Evolutionary conservation across 2,113 vertebrate species (phyloP), one percentile per base, ranked within the genome.

Genomic region (Willisornis vidua): DNA sequence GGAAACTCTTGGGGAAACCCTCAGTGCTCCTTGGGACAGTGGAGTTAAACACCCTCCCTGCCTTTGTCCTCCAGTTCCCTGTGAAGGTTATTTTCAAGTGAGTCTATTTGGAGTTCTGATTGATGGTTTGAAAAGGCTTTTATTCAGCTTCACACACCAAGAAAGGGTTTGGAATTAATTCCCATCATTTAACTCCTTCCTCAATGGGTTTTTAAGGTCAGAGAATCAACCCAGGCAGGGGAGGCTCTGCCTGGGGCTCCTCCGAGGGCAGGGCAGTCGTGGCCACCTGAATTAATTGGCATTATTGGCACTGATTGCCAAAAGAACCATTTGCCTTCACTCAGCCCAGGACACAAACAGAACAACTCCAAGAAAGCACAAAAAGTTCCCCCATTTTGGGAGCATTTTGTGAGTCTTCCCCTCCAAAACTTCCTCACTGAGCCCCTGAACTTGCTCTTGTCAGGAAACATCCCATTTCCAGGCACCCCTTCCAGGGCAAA

Each of bases 201-300:
- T 90, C 97, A 97, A 97, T 96, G 95, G 95, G 92, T 94, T 97
- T 96, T 97, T 97, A 96, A 97, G 97, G 96, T 97, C 96, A 97
- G 96, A 92, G 96, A 90, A 98, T 97, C 96, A 97, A 97, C 97
- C 96, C 93, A 76, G 52, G 28, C 35, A 86, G 90, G 90, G 95
- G 62, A 89, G 85, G 76, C 86, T 87, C 29, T 85, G 71, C 70
- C 9, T 85, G 93, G 71, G 74, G 59, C 75, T 75, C 23, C 14
- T 10, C 41, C 18, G 3, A 22, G 39, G 16, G 81, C 78, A 55
- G 73, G 61, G 77, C 91, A 89, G 58, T 62, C 79, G 89, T 58
- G 72, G 87, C 54, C 55, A 25, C 14, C 78, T 52, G 87, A 78
- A 81, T 24, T 68, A 65, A 94, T 12, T 77, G 65, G 17, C 61